These are phyloP conservation scores for Drosophila kepulauana DNA, from an alignment of 1,140 invertebrate genomes.

Conservation along the genomic window DNA sequence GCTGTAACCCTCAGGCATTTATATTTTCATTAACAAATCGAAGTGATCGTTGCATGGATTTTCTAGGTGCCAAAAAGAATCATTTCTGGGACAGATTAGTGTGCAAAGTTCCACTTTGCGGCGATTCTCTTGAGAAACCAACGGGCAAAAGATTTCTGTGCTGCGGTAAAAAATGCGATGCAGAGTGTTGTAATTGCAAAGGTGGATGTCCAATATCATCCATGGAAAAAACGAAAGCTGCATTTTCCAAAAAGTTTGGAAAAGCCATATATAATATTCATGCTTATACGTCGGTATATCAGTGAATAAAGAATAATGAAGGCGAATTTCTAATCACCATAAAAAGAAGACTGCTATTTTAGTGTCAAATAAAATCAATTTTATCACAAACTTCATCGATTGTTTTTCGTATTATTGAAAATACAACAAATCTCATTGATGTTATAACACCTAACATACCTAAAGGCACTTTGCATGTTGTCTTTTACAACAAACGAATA, in stretches of 20 bases:
- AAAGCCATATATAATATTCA: background rate
- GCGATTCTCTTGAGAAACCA: background rate
- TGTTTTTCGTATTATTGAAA: background rate
- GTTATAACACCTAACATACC: background rate
- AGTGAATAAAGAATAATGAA: no score
- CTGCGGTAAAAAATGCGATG: background rate
- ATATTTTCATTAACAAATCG: background rate
- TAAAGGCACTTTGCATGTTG: constrained; percentile 63
- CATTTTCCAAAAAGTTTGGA: background rate
- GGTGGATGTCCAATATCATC: background rate
- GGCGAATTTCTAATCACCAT: no score
- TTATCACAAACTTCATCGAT: background rate
- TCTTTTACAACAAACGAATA: constrained; percentile 23
- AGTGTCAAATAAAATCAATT: no score
- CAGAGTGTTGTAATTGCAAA: background rate
- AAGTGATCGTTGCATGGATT: background rate
- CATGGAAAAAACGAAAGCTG: background rate
- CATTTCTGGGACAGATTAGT: background rate
- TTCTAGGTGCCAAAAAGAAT: background rate
- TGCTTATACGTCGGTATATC: no score
- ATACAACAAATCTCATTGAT: background rate
- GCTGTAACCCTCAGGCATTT: background rate
- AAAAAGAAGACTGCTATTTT: no score
- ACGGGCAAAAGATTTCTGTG: background rate
- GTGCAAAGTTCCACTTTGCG: background rate